Conservation (phyloP, 2,797 vertebrate species). For the Dipus sagitta region DNA sequence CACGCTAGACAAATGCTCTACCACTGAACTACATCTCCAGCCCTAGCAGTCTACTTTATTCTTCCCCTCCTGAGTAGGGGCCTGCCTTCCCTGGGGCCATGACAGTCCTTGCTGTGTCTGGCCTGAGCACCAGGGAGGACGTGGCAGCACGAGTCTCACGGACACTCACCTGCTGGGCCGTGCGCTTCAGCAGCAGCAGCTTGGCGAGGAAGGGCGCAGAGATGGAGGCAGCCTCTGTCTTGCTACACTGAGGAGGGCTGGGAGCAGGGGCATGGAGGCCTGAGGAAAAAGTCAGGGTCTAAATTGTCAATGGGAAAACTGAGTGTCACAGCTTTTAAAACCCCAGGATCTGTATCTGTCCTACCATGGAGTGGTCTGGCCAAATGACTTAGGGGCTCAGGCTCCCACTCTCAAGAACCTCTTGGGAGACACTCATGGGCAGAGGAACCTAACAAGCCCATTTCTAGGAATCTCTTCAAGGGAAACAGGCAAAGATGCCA, state of each 20-base stretch:
- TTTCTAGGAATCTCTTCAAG: not conserved
- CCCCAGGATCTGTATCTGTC: not conserved
- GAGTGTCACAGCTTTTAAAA: not conserved
- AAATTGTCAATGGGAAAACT: not conserved
- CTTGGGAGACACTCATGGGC: not conserved
- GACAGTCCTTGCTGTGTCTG: not conserved
- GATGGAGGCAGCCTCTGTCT: slow-evolving; percentile 46
- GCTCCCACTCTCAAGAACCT: not conserved
- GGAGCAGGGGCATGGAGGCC: not conserved
- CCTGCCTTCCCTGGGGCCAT: not conserved
- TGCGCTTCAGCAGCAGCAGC: slow-evolving; percentile 90
- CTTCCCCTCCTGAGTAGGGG: not conserved
- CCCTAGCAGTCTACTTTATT: not conserved
- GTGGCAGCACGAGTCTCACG: rapidly evolving
- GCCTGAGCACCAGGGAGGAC: not conserved
- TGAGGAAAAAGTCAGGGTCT: not conserved
- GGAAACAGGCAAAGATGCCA: not conserved
- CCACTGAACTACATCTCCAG: not conserved
- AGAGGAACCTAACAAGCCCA: not conserved
- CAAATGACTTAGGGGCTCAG: not conserved
- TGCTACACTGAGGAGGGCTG: not conserved
- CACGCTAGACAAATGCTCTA: not conserved
- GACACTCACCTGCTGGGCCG: slow-evolving; percentile 89
- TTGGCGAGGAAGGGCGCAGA: slow-evolving; percentile 86
- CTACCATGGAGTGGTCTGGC: rapidly evolving